Base-by-base conservation (phyloP, 2,888 invertebrate genomes). In the Leptarthrus brevirostris region DNA sequence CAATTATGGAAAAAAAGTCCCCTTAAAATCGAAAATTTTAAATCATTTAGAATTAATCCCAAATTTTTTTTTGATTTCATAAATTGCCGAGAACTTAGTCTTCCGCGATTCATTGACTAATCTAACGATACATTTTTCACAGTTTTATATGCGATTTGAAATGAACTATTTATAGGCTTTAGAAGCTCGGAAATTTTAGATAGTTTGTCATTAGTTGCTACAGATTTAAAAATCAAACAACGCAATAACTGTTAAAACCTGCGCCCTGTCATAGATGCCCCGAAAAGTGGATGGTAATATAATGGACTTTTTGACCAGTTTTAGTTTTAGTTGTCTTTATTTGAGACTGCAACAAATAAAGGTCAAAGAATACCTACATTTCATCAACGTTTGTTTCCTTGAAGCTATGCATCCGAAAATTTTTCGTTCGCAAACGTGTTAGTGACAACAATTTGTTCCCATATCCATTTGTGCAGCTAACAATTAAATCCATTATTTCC, bases 41-140 rank as follows among this genome's bases (percentile, higher is more conserved):
- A n/a, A n/a, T n/a, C n/a, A n/a, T n/a, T n/a, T 64, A 64, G 64
- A 64, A 64, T 64, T 44, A 22, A 22, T 22, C 20, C 18, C 44
- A 12, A 24, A 69, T 49, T 49, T 69, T 69, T 47, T 24, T 69
- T 49, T 69, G n/a, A 69, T 26, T 69, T 47, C 10, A 49, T 69
- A 47, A 69, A 69, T 49, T 69, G 26, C 49, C 47, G 30, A 49
- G 49, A 69, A 49, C 44, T 64, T 64, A 64, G 24, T 64, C 64
- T 64, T 64, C 64, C 64, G 14, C 64, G 64, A 64, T 64, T 47
- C 30, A 66, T 49, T 36, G 49, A 66, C 26, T 66, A 47, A 66
- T 66, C 66, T 49, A 66, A 66, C 47, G 66, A 66, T 66, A 66
- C 18, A 49, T 66, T 49, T 66, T 66, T 66, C 40, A 47, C 66